Conservation (phyloP, 2,888 invertebrate genomes). For the Leptogaster cylindrica region DNA sequence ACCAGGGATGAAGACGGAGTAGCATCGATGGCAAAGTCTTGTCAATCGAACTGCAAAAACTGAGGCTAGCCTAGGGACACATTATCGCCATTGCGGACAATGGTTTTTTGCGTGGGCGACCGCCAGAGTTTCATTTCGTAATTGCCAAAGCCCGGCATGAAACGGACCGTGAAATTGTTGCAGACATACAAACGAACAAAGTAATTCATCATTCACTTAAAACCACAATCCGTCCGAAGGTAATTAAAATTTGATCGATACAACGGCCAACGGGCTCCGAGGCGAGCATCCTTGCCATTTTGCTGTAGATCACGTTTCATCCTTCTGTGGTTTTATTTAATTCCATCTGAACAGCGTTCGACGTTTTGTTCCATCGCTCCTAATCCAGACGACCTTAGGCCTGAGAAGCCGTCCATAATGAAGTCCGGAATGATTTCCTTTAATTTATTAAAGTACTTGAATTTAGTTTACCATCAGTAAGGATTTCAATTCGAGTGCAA, state of each 20-base stretch:
- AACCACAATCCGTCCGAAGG: constrained; percentile 26
- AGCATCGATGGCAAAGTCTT: constrained; percentile 6
- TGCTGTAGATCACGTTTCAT: not conserved
- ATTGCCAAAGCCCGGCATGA: constrained; percentile 21
- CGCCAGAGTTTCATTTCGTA: constrained; percentile 24
- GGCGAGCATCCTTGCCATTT: not conserved
- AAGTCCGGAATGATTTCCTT: too few relatives aligned
- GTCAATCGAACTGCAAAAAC: not conserved
- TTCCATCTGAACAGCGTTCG: too few relatives aligned
- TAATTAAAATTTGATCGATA: constrained; percentile 41
- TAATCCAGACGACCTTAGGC: too few relatives aligned
- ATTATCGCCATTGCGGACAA: constrained; percentile 9
- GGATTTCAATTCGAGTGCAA: too few relatives aligned
- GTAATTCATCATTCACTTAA: constrained; percentile 36
- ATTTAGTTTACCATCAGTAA: too few relatives aligned
- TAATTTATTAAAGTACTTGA: too few relatives aligned
- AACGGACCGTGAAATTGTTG: constrained; percentile 28
- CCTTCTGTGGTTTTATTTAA: constrained; percentile 31
- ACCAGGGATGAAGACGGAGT: too few relatives aligned
- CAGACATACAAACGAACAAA: not conserved
- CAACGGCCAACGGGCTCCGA: constrained; percentile 3
- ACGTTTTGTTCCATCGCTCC: too few relatives aligned
- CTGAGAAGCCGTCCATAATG: too few relatives aligned
- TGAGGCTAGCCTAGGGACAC: not conserved
- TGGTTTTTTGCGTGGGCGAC: not conserved